Base-by-base conservation (phyloP, 2,888 invertebrate species). In the Sclerodermus sp. region DNA sequence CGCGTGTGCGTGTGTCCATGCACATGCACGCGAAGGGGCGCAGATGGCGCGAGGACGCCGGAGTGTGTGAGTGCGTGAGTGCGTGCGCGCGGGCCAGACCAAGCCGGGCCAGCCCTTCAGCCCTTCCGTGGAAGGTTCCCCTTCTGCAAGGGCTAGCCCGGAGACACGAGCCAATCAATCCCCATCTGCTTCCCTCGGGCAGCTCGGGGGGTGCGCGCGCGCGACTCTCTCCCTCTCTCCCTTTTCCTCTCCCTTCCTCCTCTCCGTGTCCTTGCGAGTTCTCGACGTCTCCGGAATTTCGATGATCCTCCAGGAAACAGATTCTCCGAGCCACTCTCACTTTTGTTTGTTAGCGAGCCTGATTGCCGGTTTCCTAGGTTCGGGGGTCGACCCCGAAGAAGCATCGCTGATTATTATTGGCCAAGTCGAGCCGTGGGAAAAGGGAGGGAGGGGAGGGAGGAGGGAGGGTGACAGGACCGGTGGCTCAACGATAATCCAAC, bases 111-210 rank as follows among this genome's bases (percentile, higher is more conserved):
- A 50, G n/a, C 57, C n/a, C n/a, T n/a, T n/a, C 23, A 23, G 23
- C 23, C 23, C 23, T 23, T 23, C 23, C 8, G 23, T 23, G 23
- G 23, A 23, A n/a, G n/a, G n/a, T n/a, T n/a, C n/a, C 23, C 23
- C 23, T 23, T 8, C 4, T 5, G 23, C 23, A 23, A 23, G 4
- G 23, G 42, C 32, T 47, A 49, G 32, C 52, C 46, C 38, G 44
- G 47, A 66, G 60, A 64, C 64, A 63, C 63, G 57, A 46, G 63
- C 60, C 66, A 64, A 66, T 64, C 64, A 64, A 58, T 66, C 56
- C 64, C 60, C 62, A 56, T 62, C 65, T 61, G 58, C 52, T 64
- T 59, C 18, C 36, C n/a, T 30, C 51, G 14, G n/a, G n/a, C n/a
- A n/a, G n/a, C n/a, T n/a, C n/a, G n/a, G n/a, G n/a, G n/a, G n/a